Evolutionary conservation across 2,113 vertebrate species (phyloP).

Genomic region (Nycticryphes semicollaris): DNA sequence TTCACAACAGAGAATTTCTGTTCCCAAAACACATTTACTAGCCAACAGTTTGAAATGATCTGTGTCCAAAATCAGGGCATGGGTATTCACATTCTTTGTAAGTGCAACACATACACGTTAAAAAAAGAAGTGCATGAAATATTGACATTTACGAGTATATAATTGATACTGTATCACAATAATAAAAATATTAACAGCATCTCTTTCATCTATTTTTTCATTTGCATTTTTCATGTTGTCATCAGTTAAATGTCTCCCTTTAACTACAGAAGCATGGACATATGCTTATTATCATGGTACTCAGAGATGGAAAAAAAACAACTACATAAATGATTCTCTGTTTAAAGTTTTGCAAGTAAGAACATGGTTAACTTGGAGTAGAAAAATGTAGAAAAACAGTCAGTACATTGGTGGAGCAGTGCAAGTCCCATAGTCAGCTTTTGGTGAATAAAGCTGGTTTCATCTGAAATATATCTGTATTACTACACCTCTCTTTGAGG

Average conservation of each 20-base stretch:
- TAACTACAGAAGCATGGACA: background rate
- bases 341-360: background rate
- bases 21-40: background rate
- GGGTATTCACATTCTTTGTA: background rate
- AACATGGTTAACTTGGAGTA: background rate
- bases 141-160: background rate
- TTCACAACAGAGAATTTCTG: background rate
- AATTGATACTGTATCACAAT: background rate
- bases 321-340: background rate
- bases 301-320: background rate
- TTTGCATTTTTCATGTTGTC: slow-evolving; percentile 18
- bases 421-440: background rate
- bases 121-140: background rate
- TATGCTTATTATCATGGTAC: background rate
- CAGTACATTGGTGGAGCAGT: background rate
- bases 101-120: background rate
- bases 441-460: background rate
- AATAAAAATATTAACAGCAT: background rate
- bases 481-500: background rate
- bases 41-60: background rate
- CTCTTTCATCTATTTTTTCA: slow-evolving; percentile 14
- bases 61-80: background rate
- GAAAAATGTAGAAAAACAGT: background rate
- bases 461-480: background rate
- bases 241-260: background rate